These are phyloP conservation scores for Tragelaphus scriptus DNA, from an alignment of 2,113 vertebrate genomes.

Conservation along the genomic window DNA sequence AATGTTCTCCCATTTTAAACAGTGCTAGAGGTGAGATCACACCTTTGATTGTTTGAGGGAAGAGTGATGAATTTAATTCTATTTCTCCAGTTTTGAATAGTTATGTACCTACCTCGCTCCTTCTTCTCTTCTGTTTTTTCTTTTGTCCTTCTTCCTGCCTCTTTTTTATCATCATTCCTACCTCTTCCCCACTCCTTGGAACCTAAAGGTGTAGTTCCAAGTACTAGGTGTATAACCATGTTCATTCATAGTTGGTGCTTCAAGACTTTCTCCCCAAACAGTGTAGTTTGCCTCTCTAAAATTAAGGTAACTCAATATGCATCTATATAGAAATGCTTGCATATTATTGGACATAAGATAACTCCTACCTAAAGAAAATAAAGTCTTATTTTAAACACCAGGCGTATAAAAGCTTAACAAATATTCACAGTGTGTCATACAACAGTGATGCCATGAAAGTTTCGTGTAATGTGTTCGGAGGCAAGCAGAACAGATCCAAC, in stretches of 20 bases:
- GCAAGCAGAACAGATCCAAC: neutral
- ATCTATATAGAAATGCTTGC: neutral
- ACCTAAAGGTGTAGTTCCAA: neutral
- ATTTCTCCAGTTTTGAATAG: neutral
- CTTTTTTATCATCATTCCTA: neutral
- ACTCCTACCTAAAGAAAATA: neutral
- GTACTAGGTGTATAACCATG: neutral
- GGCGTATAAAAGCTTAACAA: neutral
- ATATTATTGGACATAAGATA: neutral
- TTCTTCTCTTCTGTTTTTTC: no score
- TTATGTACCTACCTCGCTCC: neutral
- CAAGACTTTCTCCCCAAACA: neutral
- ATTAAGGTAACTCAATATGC: neutral
- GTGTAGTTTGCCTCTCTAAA: neutral
- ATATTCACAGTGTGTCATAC: neutral
- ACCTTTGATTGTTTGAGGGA: neutral
- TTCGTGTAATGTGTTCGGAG: neutral
- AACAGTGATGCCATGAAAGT: neutral
- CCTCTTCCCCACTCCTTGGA: neutral
- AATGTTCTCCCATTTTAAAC: neutral
- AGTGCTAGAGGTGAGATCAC: neutral
- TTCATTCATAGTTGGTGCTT: neutral
- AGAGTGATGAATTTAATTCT: neutral
- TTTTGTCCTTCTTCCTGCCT: neutral
- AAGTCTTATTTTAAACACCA: constrained; percentile 22